Evolutionary conservation across 2,113 vertebrate species (phyloP), one percentile per base, ranked within the genome.

Genomic region (Romanogobio albipinnatus): DNA sequence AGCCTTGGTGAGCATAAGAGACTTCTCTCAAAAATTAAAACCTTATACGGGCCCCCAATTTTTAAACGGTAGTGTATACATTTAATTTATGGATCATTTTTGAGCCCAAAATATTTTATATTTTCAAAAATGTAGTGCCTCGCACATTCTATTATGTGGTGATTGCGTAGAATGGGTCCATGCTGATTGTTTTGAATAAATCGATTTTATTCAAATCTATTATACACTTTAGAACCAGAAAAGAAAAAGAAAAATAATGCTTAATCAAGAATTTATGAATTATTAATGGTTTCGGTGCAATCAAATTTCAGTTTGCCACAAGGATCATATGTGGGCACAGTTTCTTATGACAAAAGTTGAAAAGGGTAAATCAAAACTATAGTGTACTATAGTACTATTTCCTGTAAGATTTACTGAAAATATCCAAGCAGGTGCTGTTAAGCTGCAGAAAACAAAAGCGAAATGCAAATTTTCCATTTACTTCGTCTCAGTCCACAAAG

Each of bases 281-380:
- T 73, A 73, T 47, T 73, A 47, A 73, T 73, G 43, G 70, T 26
- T 73, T 26, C 11, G 47, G n/a, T 73, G 70, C 70, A 47, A 73
- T 73, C 70, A 73, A 11, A 47, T 47, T 73, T 73, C 10, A 73
- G 24, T 73, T 47, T 73, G n/a, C 10, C 43, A 24, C 70, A 47
- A 73, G 70, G n/a, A 73, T 73, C 70, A 73, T 47, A 73, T 5
- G 22, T 24, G 43, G 43, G 43, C 43, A 47, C 39, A 47, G 39
- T 73, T 43, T 73, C 22, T 14, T 73, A 1, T 5, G 4, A 73
- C 5, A 45, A n/a, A 22, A 73, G 10, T 39, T 39, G 39, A 39
- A 39, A 39, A 39, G 39, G 22, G 13, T 73, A 24, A 73, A 73
- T 73, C 43, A 73, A 73, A 73, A n/a, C 22, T 73, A 9, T 73